Conservation (phyloP, 2,113 vertebrate genomes). For the Delphinapterus leucas region DNA sequence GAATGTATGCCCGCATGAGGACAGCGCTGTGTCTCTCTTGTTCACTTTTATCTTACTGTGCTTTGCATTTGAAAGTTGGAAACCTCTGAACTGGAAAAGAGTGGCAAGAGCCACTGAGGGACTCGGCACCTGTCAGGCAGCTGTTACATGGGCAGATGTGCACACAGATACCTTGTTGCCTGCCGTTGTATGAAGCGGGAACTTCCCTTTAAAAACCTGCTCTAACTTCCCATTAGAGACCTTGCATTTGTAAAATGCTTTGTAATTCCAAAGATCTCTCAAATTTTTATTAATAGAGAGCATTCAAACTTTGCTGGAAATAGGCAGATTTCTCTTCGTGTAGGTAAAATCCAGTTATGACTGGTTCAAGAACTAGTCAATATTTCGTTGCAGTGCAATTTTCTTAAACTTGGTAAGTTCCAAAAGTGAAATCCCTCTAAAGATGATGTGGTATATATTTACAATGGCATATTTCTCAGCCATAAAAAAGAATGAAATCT, state of each 20-base stretch:
- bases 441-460: neutral
- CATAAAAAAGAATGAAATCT: neutral
- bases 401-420: neutral
- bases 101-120: no score
- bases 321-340: neutral
- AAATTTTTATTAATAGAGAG: neutral
- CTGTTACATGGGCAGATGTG: neutral
- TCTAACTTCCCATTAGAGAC: neutral
- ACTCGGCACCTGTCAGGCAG: rapidly evolving
- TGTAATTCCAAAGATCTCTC: neutral
- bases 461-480: neutral
- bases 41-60: neutral
- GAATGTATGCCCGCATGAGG: neutral
- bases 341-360: neutral
- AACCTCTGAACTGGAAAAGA: neutral
- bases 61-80: neutral
- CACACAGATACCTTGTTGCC: neutral
- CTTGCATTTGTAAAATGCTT: neutral
- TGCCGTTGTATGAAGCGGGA: neutral
- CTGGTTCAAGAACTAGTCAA: neutral
- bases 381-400: neutral
- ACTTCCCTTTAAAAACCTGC: neutral
- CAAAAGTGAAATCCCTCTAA: neutral
- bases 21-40: neutral
- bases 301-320: neutral